These are phyloP conservation scores for Atta cephalotes DNA, from an alignment of 1,140 invertebrate genomes.

Conservation along the genomic window DNA sequence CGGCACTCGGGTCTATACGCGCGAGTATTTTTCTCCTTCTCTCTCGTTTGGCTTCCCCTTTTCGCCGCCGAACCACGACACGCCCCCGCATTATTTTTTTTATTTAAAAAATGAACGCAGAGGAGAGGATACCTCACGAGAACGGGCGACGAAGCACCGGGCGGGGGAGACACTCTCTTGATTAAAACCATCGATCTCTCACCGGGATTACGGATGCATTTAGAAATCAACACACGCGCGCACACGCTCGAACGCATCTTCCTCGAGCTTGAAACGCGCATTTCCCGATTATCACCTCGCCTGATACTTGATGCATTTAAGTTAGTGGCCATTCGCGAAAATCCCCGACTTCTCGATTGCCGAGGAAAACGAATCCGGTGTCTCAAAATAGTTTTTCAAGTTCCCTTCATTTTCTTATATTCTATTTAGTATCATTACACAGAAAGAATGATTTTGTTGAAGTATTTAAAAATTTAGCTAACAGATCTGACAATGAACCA, in stretches of 20 bases:
- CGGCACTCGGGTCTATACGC: neutral
- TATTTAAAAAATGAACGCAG: slow-evolving; percentile 70
- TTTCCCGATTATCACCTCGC: slow-evolving; percentile 21
- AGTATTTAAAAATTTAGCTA: no score
- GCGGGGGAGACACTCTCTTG: slow-evolving; percentile 80
- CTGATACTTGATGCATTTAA: slow-evolving; percentile 11
- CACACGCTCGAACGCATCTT: slow-evolving; percentile 41
- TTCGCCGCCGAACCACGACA: slow-evolving; percentile 4
- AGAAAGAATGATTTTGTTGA: no score
- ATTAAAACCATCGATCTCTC: slow-evolving; percentile 82
- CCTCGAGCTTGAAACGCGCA: slow-evolving; percentile 8
- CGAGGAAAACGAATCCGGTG: neutral
- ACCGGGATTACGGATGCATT: slow-evolving; percentile 74
- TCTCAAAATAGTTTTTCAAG: neutral
- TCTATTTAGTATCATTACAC: neutral
- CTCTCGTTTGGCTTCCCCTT: neutral
- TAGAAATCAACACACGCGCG: slow-evolving; percentile 69
- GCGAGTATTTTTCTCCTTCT: slow-evolving; percentile 17
- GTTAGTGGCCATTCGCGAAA: neutral
- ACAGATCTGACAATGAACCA: no score
- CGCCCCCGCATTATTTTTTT: slow-evolving; percentile 66
- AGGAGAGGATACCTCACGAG: slow-evolving; percentile 65
- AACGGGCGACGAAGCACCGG: slow-evolving; percentile 58
- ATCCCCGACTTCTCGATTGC: neutral
- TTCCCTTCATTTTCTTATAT: neutral